Evolutionary conservation across 2,113 vertebrate species (phyloP), one percentile per base, ranked within the genome.

Genomic region (Polypterus bichir): DNA sequence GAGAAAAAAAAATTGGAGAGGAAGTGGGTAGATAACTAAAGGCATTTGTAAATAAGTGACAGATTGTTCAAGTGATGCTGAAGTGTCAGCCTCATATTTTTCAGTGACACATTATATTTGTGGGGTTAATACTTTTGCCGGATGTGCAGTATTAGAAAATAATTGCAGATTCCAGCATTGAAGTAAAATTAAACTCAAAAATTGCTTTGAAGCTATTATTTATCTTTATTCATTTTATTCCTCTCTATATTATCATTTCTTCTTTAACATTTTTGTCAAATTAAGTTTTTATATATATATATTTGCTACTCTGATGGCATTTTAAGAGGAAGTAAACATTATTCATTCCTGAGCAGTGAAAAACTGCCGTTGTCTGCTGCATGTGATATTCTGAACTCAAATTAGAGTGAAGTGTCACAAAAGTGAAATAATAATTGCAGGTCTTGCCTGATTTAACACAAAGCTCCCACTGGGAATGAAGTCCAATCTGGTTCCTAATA

Each of bases 361-460:
- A 57, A 59, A 59, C 57, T 61, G 58, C 60, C 78, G 46, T 56
- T 8, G 70, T 57, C 53, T 55, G 65, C 63, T 77, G 49, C 44
- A 66, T 71, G 70, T 72, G 48, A 62, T 69, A 68, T 74, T 71
- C 71, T 70, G 47, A 57, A 67, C 71, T 72, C 47, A 71, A 76
- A 76, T 73, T 67, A 65, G 54, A 73, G 66, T 65, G 70, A 70
- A 49, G 57, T 51, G 47, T 65, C 8, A 59, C 71, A 73, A 75
- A 72, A 73, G 58, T 65, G 63, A 73, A 69, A 54, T 64, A 66
- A 64, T 69, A 79, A 75, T 60, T 79, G 60, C 65, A 7, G 59
- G 51, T 65, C 65, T 79, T 75, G 63, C 68, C 44, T 57, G 59
- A 59, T 76, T 79, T 79, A 68, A 71, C 62, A 60, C 59, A 61